phyloP scores from a whole-genome alignment of 2,888 invertebrate species.

The Megalurothrips usitatus region DNA sequence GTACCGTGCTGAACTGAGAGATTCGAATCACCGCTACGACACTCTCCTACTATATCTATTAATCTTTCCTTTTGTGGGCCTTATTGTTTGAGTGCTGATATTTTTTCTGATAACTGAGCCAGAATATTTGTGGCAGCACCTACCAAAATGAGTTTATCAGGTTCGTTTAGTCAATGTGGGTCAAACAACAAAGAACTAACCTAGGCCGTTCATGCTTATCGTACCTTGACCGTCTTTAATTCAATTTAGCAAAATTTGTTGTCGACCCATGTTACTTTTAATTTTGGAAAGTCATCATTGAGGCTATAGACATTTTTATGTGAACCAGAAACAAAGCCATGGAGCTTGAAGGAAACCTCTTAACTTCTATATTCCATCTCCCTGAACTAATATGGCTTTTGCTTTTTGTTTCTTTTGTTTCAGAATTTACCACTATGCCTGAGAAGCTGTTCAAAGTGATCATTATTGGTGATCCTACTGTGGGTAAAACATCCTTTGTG shows the following conservation, averaged over 20 bases:
- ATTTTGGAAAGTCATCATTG: too few relatives aligned
- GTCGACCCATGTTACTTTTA: neutral
- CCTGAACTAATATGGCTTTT: neutral
- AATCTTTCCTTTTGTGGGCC: too few relatives aligned
- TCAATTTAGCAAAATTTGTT: neutral
- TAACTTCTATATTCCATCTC: too few relatives aligned
- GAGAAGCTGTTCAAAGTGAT: conserved; percentile 50
- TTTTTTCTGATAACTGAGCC: too few relatives aligned
- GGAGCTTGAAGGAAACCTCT: too few relatives aligned
- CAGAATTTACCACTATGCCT: conserved; percentile 35
- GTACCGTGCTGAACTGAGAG: too few relatives aligned
- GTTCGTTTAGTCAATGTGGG: conserved; percentile 1
- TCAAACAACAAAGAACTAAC: neutral
- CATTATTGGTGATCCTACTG: conserved; percentile 50
- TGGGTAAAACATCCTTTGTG: conserved; percentile 55
- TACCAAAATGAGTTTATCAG: neutral
- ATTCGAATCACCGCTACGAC: too few relatives aligned
- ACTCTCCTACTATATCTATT: too few relatives aligned
- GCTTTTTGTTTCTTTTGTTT: neutral
- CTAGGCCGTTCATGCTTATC: neutral
- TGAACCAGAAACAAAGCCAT: too few relatives aligned
- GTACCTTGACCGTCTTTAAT: neutral
- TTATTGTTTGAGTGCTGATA: too few relatives aligned
- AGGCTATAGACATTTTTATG: too few relatives aligned
- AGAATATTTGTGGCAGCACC: neutral